phyloP scores from a whole-genome alignment of 2,797 vertebrate species.

The Myotis vivesi region DNA sequence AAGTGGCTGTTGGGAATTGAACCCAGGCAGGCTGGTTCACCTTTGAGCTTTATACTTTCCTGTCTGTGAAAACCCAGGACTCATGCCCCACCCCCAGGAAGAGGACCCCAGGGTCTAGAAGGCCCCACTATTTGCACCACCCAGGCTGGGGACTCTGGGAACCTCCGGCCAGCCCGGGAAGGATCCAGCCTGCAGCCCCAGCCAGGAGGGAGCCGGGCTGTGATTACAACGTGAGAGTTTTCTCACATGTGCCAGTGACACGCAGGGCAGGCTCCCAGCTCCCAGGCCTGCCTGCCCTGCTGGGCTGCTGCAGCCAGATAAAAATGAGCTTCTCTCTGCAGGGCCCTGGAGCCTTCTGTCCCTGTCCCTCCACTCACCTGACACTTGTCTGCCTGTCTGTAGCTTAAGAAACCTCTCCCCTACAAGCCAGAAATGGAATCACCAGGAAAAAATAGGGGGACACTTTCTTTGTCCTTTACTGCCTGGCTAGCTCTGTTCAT shows the following conservation, averaged over 20 bases:
- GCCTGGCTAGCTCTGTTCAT: not conserved
- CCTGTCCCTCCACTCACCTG: not conserved
- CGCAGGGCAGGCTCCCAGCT: not conserved
- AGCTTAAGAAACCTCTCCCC: not conserved
- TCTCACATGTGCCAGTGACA: conserved; percentile 28
- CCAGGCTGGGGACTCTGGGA: not conserved
- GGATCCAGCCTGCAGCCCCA: not conserved
- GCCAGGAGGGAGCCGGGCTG: conserved; percentile 46
- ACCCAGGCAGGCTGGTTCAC: not conserved
- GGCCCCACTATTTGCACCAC: not conserved
- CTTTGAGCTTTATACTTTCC: not conserved
- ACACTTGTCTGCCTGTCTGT: not conserved
- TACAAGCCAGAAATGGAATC: not conserved
- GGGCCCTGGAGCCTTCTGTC: not conserved
- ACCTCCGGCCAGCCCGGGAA: not conserved
- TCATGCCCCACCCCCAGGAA: not conserved
- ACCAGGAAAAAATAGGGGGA: not conserved
- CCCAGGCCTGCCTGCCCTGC: not conserved
- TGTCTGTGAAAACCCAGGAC: not conserved
- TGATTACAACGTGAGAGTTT: conserved; percentile 64
- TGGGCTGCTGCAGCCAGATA: not conserved
- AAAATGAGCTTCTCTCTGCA: not conserved
- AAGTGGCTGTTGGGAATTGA: not conserved
- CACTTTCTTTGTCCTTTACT: not conserved
- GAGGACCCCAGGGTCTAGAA: not conserved